Evolutionary conservation across 2,113 vertebrate species (phyloP), one percentile per base, ranked within the genome.

Genomic region (Polypterus senegalus): DNA sequence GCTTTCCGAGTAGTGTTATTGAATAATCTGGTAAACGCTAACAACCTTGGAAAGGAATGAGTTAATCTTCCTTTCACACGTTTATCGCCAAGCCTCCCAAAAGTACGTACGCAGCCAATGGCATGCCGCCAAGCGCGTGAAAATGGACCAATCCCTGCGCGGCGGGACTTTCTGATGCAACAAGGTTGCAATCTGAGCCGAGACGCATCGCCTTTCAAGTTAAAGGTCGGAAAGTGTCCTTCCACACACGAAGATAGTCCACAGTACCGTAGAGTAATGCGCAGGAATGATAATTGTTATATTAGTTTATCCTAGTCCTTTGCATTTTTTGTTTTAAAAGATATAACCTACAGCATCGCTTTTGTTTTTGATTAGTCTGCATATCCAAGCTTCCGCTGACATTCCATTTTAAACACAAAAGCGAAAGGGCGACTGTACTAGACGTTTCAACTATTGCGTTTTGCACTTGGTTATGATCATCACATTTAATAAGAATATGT

Each of bases 91-190:
- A 78, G 49, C 49, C 9, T 51, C 6, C 6, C 49, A 7, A 3
- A 48, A 61, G 58, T 44, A 6, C 10, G 62, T 61, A 57, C 4
- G 27, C 55, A 66, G 58, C 85, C 84, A 86, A 86, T 86, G 2
- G 67, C 4, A 46, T 48, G 45, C 3, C 63, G 58, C 46, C 67
- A 65, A 53, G 53, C 61, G 58, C 47, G 56, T 55, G 43, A 7
- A 46, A 47, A 10, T 44, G 71, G 74, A 71, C 86, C 75, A 88
- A 88, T 86, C 67, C 9, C 65, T 66, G 57, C 3, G 51, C 62
- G 58, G 72, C 63, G 47, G 62, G 61, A 58, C 73, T 66, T 76
- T 77, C 84, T 88, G 86, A 88, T 86, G 86, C 86, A 88, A 88
- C 74, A 73, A 69, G 69, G 67, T 75, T 83, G 86, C 83, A 88